Conservation (phyloP, 1,140 invertebrate species). For the Temnothorax longispinosus region DNA sequence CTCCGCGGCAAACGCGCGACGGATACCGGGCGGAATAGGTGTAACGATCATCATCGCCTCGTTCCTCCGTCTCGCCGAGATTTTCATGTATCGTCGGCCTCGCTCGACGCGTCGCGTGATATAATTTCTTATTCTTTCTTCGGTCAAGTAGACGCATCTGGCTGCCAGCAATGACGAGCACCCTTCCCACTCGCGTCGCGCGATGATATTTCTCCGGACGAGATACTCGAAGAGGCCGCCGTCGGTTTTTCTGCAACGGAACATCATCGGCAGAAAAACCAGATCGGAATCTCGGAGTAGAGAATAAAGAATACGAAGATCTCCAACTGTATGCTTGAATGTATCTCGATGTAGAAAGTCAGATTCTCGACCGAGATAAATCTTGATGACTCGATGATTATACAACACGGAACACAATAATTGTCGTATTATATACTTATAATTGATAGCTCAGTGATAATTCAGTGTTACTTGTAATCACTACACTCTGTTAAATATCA, state of each 20-base stretch:
- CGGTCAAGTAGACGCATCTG: slow-evolving; percentile 38
- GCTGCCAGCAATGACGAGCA: slow-evolving; percentile 19
- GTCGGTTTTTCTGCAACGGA: slow-evolving; percentile 4
- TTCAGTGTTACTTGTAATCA: too few relatives aligned
- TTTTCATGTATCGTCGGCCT: neutral
- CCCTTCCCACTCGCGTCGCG: neutral
- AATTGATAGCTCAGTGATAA: too few relatives aligned
- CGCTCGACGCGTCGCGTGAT: neutral
- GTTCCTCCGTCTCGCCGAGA: neutral
- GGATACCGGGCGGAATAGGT: neutral
- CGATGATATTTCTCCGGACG: neutral
- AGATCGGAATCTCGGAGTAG: neutral
- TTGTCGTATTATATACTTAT: too few relatives aligned
- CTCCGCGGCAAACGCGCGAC: neutral
- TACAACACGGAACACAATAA: neutral
- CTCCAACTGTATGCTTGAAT: neutral
- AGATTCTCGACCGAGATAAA: neutral
- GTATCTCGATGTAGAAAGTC: neutral
- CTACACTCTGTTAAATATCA: too few relatives aligned
- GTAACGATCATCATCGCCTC: neutral
- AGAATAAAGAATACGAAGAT: neutral
- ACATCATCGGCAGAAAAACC: neutral
- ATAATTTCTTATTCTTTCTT: neutral
- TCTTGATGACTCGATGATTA: neutral
- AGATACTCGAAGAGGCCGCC: neutral